Evolutionary conservation across 2,888 invertebrate species (phyloP).

Genomic region (Chironomus tentans): DNA sequence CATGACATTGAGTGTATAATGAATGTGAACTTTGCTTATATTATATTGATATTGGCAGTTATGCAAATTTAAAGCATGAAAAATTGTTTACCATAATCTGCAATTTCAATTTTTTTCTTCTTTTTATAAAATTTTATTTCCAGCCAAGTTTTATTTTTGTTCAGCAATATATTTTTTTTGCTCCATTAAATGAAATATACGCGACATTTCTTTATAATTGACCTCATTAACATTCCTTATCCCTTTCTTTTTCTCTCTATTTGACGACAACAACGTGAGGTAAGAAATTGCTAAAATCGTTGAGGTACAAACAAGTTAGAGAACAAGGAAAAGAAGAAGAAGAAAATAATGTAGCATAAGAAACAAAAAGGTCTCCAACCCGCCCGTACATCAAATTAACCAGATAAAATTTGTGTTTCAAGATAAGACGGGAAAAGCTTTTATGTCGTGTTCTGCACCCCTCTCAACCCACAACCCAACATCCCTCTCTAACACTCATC

Average conservation of each 20-base stretch:
- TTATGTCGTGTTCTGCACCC: neutral
- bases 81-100: neutral
- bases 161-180: no score
- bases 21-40: neutral
- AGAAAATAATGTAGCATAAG: neutral
- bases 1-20: neutral
- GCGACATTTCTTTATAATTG: neutral
- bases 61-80: neutral
- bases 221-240: neutral
- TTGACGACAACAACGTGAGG: neutral
- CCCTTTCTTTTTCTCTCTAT: neutral
- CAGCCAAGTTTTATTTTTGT: no score
- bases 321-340: neutral
- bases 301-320: neutral
- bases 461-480: neutral
- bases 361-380: neutral
- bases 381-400: slow-evolving; percentile 3
- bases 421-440: slow-evolving; percentile 2
- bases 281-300: neutral
- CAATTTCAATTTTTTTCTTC: neutral
- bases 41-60: slow-evolving; percentile 2
- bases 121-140: no score
- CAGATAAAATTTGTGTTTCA: slow-evolving; percentile 8
- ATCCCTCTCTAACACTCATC: neutral
- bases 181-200: neutral